Conservation (phyloP, 2,113 vertebrate genomes). For the Nanger granti region DNA sequence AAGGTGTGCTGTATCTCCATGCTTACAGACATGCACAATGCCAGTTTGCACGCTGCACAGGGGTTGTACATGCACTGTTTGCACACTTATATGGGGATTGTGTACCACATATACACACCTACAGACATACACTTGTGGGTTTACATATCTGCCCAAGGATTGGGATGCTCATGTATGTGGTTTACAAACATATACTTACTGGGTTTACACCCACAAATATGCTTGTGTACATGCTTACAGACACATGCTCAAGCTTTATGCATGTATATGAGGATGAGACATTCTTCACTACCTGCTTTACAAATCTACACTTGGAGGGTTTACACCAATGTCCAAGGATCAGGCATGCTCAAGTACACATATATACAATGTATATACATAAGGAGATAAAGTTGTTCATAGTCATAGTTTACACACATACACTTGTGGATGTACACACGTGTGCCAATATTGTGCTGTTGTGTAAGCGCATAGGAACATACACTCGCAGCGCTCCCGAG, state of each 20-base stretch:
- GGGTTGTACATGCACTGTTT: background rate
- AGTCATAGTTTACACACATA: background rate
- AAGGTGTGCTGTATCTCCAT: background rate
- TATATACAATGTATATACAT: background rate
- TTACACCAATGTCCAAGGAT: background rate
- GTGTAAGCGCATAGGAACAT: background rate
- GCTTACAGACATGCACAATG: background rate
- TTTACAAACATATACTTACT: background rate
- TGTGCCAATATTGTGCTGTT: background rate
- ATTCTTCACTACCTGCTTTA: background rate
- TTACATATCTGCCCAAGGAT: background rate
- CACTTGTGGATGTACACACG: background rate
- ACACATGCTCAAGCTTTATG: background rate
- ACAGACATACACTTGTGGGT: background rate
- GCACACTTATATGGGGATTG: background rate
- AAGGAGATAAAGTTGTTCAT: background rate
- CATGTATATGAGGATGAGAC: background rate
- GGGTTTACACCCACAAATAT: background rate
- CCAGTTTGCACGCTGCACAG: background rate
- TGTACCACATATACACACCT: too few relatives aligned
- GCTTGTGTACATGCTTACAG: background rate
- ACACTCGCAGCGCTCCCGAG: background rate
- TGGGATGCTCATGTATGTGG: background rate
- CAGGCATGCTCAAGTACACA: background rate
- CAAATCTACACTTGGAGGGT: background rate